Evolutionary conservation across 2,113 vertebrate species (phyloP).

Genomic region (Phyllostomus discolor): DNA sequence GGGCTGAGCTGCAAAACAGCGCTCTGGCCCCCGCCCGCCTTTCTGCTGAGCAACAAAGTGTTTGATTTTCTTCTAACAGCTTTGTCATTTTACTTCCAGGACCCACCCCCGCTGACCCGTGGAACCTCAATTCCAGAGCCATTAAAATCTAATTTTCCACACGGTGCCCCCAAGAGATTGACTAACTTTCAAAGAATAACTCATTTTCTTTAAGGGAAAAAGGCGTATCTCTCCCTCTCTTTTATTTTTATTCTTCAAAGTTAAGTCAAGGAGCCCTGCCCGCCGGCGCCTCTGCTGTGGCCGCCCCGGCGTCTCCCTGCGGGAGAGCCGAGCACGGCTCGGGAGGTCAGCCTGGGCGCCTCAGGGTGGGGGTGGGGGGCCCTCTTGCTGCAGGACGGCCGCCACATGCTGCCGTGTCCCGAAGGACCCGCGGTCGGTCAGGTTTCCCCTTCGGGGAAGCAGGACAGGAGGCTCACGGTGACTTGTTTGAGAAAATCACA

Average conservation of each 20-base stretch:
- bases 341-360: background rate
- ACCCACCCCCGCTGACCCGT: slow-evolving; percentile 77
- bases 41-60: slow-evolving; percentile 69
- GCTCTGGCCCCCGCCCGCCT: slow-evolving; percentile 57
- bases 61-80: slow-evolving; percentile 75
- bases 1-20: background rate
- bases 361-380: background rate
- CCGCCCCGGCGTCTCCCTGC: slow-evolving; percentile 27
- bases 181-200: slow-evolving; percentile 77
- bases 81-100: slow-evolving; percentile 75
- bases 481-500: slow-evolving; percentile 23
- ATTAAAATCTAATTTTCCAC: slow-evolving; percentile 82
- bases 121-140: slow-evolving; percentile 80
- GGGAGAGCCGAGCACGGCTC: background rate
- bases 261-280: background rate
- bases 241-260: slow-evolving; percentile 25
- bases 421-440: background rate
- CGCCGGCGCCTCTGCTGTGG: background rate
- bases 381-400: slow-evolving; percentile 31
- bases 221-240: background rate
- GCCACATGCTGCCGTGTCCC: background rate
- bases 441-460: background rate
- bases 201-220: slow-evolving; percentile 64
- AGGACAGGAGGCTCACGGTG: slow-evolving; percentile 35
- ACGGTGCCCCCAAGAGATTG: slow-evolving; percentile 76